These are phyloP conservation scores for Chascanopsetta lugubris DNA, from an alignment of 2,113 vertebrate genomes.

Conservation along the genomic window DNA sequence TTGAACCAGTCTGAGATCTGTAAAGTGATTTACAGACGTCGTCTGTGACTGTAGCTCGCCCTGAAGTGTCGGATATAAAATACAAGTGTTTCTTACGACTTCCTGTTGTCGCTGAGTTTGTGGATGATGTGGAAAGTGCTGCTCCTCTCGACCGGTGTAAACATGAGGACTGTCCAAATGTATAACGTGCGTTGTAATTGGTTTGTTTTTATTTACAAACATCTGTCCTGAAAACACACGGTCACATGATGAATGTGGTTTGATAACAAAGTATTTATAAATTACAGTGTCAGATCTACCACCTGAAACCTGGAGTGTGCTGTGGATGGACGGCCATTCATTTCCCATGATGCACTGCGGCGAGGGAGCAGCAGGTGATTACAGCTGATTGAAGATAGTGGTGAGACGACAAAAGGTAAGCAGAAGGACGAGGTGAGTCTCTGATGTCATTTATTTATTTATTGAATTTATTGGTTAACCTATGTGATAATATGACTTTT, in stretches of 20 bases:
- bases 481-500: too few species aligned
- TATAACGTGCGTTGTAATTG: too few species aligned
- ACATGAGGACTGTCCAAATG: background rate
- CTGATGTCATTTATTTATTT: too few species aligned
- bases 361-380: background rate
- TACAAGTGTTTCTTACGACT: conserved; percentile 68
- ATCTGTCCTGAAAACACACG: background rate
- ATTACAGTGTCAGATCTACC: background rate
- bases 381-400: background rate
- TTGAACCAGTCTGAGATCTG: conserved; percentile 70
- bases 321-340: background rate
- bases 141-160: background rate
- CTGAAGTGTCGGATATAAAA: conserved; percentile 68
- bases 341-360: conserved; percentile 6
- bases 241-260: background rate
- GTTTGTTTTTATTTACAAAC: background rate
- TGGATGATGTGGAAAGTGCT: background rate
- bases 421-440: background rate
- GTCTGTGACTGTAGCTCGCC: conserved; percentile 60
- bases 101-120: conserved; percentile 21
- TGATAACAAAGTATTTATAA: background rate
- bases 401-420: background rate
- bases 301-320: background rate
- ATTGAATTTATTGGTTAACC: too few species aligned
- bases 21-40: conserved; percentile 12